Evolutionary conservation across 2,797 vertebrate genomes (phyloP).

Genomic region (Gadopsis bispinosus): DNA sequence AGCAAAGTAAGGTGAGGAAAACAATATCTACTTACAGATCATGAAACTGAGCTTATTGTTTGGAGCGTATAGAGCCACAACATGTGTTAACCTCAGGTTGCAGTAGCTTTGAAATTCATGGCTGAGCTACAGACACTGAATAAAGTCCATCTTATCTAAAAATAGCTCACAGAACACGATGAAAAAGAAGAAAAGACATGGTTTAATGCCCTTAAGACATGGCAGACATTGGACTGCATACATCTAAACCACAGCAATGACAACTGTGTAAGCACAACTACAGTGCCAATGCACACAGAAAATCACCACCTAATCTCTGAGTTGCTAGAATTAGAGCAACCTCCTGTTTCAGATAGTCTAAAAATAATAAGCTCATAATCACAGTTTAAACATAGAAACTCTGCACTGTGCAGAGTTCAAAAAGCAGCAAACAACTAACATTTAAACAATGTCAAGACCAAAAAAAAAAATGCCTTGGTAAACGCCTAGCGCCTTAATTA

Average conservation of each 20-base stretch:
- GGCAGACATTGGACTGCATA: background rate
- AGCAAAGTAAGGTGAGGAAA: constrained; percentile 46
- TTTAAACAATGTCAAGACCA: background rate
- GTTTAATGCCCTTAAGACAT: background rate
- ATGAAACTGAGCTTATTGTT: constrained; percentile 34
- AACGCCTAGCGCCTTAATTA: constrained; percentile 10
- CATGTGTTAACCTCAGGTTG: background rate
- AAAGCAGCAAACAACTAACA: constrained; percentile 17
- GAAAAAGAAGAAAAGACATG: background rate
- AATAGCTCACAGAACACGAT: background rate
- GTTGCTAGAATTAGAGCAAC: constrained; percentile 58
- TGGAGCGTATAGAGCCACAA: background rate
- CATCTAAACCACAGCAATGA: constrained; percentile 7
- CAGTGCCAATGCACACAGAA: constrained; percentile 11
- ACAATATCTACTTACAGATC: constrained; percentile 39
- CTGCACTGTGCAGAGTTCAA: constrained; percentile 21
- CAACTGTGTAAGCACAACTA: constrained; percentile 19
- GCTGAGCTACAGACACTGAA: constrained; percentile 4
- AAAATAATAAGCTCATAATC: constrained; percentile 65
- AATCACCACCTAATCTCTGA: constrained; percentile 56
- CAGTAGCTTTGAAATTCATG: constrained; percentile 2
- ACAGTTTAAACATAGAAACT: constrained; percentile 61
- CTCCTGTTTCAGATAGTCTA: constrained; percentile 59
- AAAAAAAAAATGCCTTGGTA: background rate
- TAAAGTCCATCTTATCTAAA: constrained; percentile 18